Conservation (phyloP, 2,797 vertebrate genomes). For the Tamandua tetradactyla region DNA sequence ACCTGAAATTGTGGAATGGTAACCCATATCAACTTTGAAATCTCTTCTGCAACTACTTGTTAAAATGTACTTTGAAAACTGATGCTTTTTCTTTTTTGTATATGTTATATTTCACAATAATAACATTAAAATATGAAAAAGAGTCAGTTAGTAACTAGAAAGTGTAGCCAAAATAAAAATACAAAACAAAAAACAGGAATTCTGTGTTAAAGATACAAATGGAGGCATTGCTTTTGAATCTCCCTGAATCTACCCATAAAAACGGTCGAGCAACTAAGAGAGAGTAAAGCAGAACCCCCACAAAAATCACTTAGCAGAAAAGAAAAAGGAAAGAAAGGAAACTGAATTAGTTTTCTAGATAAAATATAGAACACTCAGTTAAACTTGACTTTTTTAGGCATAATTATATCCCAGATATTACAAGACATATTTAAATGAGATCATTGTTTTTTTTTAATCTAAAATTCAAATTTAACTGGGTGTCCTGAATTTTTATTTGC, state of each 20-base stretch:
- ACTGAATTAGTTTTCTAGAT: background rate
- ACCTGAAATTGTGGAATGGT: too few relatives aligned
- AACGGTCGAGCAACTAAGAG: background rate
- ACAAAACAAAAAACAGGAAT: background rate
- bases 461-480: constrained; percentile 8
- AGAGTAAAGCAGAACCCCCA: background rate
- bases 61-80: too few relatives aligned
- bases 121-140: too few relatives aligned
- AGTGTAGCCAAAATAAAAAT: background rate
- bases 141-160: background rate
- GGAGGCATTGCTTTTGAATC: background rate
- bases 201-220: background rate
- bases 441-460: background rate
- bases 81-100: too few relatives aligned
- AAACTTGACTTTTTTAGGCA: background rate
- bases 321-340: background rate
- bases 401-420: background rate
- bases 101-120: too few relatives aligned
- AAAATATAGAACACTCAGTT: background rate
- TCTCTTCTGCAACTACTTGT: too few relatives aligned
- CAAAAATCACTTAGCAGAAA: background rate
- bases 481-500: background rate
- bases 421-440: background rate
- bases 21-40: too few relatives aligned
- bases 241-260: background rate